Conservation (phyloP, 2,797 vertebrate genomes). For the Alca torda region DNA sequence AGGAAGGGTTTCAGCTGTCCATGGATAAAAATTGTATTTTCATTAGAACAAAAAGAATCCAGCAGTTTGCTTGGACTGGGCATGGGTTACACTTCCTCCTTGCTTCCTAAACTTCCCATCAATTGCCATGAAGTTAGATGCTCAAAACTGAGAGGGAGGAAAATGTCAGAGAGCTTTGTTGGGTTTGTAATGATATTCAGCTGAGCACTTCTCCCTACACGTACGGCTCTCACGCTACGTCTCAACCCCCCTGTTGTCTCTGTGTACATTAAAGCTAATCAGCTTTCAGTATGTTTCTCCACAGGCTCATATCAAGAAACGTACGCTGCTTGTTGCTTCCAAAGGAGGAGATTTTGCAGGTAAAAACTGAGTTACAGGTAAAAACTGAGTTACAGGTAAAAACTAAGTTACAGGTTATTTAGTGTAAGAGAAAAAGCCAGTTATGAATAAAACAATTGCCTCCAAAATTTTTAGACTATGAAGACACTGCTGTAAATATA, state of each 20-base stretch:
- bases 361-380: no score
- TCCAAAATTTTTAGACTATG: neutral
- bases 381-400: neutral
- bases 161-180: neutral
- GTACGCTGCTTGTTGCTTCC: neutral
- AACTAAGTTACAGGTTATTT: neutral
- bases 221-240: rapidly evolving
- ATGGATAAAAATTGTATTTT: rapidly evolving
- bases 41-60: neutral
- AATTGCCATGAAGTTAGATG: neutral
- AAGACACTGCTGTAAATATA: neutral
- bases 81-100: neutral
- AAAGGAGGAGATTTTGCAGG: neutral
- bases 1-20: rapidly evolving
- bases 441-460: neutral
- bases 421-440: neutral
- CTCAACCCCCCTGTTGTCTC: neutral
- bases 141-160: neutral
- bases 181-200: neutral
- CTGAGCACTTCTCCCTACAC: rapidly evolving
- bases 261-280: neutral
- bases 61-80: rapidly evolving
- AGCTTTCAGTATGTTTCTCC: neutral
- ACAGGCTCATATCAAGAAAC: neutral
- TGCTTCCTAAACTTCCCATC: neutral